Percentiles rank a stretch among this genome's conserved stretches.
Conservation (phyloP, 92 coral and sea anemone genomes). For the Epizoanthus rinbou region DNA sequence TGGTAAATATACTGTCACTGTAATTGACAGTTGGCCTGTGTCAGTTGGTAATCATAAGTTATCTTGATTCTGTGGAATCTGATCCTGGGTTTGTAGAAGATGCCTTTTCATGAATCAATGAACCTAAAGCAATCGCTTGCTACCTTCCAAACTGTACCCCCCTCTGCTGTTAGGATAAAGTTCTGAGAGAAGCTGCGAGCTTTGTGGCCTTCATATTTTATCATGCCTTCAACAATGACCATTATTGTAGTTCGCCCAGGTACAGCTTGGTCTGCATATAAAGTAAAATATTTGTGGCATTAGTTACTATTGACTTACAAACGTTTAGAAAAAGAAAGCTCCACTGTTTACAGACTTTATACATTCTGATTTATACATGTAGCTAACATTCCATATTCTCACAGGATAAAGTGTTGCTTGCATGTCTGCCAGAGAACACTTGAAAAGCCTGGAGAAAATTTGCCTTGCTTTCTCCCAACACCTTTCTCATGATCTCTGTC, state of each 20-base stretch:
- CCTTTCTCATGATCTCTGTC: too few species aligned
- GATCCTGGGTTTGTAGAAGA: not conserved
- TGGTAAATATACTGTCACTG: too few species aligned
- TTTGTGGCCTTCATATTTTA: conserved; percentile 87
- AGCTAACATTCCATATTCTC: too few species aligned
- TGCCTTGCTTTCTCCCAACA: too few species aligned
- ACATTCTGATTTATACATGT: too few species aligned
- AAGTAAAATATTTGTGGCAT: not conserved
- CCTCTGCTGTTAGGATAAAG: conserved; percentile 92
- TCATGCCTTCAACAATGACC: conserved; percentile 85
- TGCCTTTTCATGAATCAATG: conserved; percentile 43
- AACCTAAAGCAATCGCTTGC: conserved; percentile 97
- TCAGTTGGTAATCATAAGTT: not conserved
- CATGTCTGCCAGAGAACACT: too few species aligned
- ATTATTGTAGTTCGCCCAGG: conserved; percentile 93
- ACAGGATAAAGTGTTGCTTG: too few species aligned
- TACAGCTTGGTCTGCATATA: conserved; percentile 79
- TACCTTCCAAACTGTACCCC: conserved; percentile 95
- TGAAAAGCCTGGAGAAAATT: too few species aligned
- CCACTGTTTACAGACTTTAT: too few species aligned
- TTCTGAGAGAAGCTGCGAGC: conserved; percentile 84
- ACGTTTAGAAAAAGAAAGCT: too few species aligned
- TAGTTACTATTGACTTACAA: not conserved
- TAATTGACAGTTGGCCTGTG: too few species aligned
- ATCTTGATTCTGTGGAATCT: not conserved